phyloP scores from a whole-genome alignment of 2,113 vertebrate genomes.

The Dromiciops gliroides region DNA sequence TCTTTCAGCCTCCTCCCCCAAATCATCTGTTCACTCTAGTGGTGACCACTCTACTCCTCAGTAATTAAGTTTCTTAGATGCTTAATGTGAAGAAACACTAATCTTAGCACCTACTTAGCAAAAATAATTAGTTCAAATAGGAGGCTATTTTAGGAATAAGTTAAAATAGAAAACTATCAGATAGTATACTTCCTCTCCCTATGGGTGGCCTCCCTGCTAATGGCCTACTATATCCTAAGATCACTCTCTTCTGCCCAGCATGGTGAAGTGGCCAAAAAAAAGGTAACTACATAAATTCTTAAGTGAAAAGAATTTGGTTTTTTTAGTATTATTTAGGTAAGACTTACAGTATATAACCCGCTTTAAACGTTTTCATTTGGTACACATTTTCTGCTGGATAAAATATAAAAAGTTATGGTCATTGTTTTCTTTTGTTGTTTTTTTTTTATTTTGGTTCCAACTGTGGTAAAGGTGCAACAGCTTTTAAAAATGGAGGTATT shows the following conservation, averaged over 20 bases:
- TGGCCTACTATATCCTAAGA: neutral
- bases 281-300: neutral
- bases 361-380: neutral
- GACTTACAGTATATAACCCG: neutral
- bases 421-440: neutral
- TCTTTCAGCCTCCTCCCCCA: neutral
- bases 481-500: neutral
- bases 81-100: neutral
- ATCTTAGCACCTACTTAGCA: neutral
- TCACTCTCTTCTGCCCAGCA: neutral
- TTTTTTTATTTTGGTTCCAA: neutral
- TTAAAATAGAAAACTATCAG: neutral
- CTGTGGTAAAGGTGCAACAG: too few species aligned
- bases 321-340: neutral
- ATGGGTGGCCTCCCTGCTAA: neutral
- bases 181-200: neutral
- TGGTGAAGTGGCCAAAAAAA: neutral
- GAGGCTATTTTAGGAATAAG: neutral
- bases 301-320: neutral
- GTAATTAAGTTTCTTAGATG: neutral
- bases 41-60: neutral
- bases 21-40: neutral
- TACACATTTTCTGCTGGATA: neutral
- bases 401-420: neutral
- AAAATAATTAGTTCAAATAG: neutral